phyloP scores from a whole-genome alignment of 2,797 vertebrate genomes.

The Erpetoichthys calabaricus region DNA sequence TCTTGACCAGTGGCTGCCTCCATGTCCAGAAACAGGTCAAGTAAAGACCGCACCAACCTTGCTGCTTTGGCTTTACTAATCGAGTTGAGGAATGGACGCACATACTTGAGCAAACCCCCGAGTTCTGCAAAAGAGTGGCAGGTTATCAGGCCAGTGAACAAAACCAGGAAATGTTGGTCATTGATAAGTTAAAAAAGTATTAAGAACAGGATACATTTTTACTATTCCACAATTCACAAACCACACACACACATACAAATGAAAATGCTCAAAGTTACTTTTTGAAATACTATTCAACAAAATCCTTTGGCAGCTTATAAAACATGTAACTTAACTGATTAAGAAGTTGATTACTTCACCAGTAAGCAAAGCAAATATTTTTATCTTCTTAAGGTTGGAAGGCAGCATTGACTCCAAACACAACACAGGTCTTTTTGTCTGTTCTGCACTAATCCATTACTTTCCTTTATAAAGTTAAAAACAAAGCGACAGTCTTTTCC shows the following conservation, averaged over 20 bases:
- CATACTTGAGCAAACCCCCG: slow-evolving; percentile 89
- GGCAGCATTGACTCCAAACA: too few relatives aligned
- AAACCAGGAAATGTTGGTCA: slow-evolving; percentile 3
- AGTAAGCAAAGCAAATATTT: too few relatives aligned
- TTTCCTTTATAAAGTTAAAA: too few relatives aligned
- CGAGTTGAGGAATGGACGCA: slow-evolving; percentile 89
- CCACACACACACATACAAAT: slow-evolving; percentile 5
- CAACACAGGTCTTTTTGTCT: too few relatives aligned
- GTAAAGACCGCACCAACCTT: slow-evolving; percentile 79
- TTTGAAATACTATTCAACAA: too few relatives aligned
- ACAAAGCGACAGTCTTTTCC: too few relatives aligned
- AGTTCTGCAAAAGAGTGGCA: slow-evolving; percentile 54
- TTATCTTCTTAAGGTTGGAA: too few relatives aligned
- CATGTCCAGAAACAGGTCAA: slow-evolving; percentile 96
- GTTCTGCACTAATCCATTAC: too few relatives aligned
- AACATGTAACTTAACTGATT: too few relatives aligned
- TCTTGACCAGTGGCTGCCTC: slow-evolving; percentile 95
- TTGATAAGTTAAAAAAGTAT: slow-evolving; percentile 2
- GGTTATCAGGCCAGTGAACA: too few relatives aligned
- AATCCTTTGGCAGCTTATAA: too few relatives aligned
- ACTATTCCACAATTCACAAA: not conserved
- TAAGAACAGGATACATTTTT: not conserved
- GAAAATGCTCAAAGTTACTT: not conserved
- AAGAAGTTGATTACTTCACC: too few relatives aligned
- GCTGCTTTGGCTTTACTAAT: slow-evolving; percentile 97